A percentile compares a stretch with the other conserved stretches of the same genome.
These are phyloP conservation scores for Mormoops blainvillei DNA, from an alignment of 2,113 vertebrate species.

Conservation along the genomic window DNA sequence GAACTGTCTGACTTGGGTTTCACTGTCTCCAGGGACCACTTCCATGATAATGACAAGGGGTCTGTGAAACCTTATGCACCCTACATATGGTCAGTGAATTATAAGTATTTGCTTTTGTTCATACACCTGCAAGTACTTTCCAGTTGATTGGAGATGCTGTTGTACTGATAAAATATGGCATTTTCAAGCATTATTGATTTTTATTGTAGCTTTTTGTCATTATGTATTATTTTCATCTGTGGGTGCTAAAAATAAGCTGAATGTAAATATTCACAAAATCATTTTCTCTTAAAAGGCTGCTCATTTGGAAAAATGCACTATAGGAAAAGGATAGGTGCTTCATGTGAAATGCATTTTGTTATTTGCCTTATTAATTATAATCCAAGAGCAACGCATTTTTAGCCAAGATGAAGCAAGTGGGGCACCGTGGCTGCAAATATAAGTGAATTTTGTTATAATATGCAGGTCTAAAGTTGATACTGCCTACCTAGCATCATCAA, in stretches of 20 bases:
- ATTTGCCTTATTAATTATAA: conserved; percentile 10
- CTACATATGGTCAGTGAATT: not conserved
- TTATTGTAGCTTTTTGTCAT: conserved; percentile 6
- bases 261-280: not conserved
- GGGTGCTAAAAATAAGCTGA: conserved; percentile 23
- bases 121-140: not conserved
- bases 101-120: not conserved
- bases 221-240: conserved; percentile 10
- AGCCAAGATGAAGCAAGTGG: not conserved
- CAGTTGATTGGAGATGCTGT: not conserved
- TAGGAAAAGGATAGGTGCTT: not conserved
- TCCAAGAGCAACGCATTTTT: not conserved
- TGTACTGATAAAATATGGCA: not conserved
- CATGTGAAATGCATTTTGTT: not conserved
- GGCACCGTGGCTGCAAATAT: not conserved
- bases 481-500: not conserved
- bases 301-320: not conserved
- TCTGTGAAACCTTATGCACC: not conserved
- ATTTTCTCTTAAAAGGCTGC: conserved; percentile 21
- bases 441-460: not conserved
- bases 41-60: not conserved
- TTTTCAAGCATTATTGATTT: conserved; percentile 30
- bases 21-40: not conserved
- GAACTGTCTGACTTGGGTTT: not conserved
- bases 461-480: not conserved